Conservation (phyloP, 2,888 invertebrate genomes). For the Globia sparganii region DNA sequence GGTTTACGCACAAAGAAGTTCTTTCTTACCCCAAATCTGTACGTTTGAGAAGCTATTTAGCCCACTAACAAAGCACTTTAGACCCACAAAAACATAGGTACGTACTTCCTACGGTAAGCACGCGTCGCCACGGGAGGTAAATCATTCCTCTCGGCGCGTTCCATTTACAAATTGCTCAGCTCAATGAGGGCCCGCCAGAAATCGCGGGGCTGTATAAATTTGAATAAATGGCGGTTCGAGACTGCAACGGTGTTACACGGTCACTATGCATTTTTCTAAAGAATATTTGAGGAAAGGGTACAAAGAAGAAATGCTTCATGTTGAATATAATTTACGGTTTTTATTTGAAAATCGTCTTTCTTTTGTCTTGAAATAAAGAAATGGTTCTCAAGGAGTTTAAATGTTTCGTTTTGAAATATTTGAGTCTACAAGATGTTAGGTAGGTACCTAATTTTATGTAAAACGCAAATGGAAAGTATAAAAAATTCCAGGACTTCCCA, state of each 20-base stretch:
- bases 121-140: conserved; percentile 72
- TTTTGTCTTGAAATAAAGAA: conserved; percentile 1
- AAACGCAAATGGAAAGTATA: conserved; percentile 8
- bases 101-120: conserved; percentile 53
- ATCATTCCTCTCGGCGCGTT: conserved; percentile 77
- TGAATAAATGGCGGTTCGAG: conserved; percentile 80
- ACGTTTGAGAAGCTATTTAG: conserved; percentile 48
- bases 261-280: conserved; percentile 72
- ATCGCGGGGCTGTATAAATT: conserved; percentile 84
- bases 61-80: conserved; percentile 52
- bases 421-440: background rate
- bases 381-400: background rate
- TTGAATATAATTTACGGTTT: conserved; percentile 22
- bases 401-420: background rate
- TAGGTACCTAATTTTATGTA: background rate
- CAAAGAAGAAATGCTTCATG: conserved; percentile 25
- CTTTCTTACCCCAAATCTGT: conserved; percentile 3
- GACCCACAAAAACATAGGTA: conserved; percentile 51
- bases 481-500: background rate
- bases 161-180: conserved; percentile 87
- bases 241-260: conserved; percentile 71
- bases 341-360: conserved; percentile 12
- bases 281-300: conserved; percentile 44
- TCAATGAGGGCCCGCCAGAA: conserved; percentile 79
- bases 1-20: background rate